These are phyloP conservation scores for Agelastica alni DNA, from an alignment of 2,888 invertebrate genomes.

Conservation along the genomic window DNA sequence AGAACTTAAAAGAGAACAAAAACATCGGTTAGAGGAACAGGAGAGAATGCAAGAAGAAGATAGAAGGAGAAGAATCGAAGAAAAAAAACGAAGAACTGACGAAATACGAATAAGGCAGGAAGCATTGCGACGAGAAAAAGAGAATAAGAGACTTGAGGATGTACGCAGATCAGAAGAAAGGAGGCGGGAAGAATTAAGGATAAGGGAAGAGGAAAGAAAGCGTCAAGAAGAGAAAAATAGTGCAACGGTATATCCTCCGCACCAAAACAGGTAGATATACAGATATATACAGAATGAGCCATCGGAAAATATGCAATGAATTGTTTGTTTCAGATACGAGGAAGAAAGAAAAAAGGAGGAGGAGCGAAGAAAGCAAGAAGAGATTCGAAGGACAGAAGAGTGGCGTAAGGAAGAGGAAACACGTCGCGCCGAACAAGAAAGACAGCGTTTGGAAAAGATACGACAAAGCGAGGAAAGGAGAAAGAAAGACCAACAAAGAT, in stretches of 20 bases:
- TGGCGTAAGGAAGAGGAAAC: slow-evolving; percentile 3
- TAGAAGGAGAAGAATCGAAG: slow-evolving; percentile 3
- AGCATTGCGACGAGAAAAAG: slow-evolving; percentile 18
- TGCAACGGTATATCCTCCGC: too few species aligned
- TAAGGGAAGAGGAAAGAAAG: not conserved
- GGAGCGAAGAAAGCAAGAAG: slow-evolving; percentile 10
- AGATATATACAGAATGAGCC: too few species aligned
- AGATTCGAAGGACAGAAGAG: slow-evolving; percentile 7
- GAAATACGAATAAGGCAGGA: slow-evolving; percentile 16
- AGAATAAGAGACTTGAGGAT: slow-evolving; percentile 25
- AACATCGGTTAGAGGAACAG: slow-evolving; percentile 1
- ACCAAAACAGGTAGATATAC: too few species aligned
- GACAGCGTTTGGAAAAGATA: slow-evolving; percentile 20
- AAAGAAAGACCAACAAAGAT: slow-evolving; percentile 23
- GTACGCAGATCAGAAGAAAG: slow-evolving; percentile 26
- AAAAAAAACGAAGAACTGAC: slow-evolving; percentile 14
- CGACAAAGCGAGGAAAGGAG: slow-evolving; percentile 21
- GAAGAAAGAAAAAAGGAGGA: slow-evolving; percentile 15
- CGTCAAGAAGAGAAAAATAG: not conserved
- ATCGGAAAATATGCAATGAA: too few species aligned
- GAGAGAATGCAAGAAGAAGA: not conserved
- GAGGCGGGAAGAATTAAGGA: slow-evolving; percentile 20
- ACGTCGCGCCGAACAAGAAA: slow-evolving; percentile 21
- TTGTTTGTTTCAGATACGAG: too few species aligned
- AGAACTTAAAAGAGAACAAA: slow-evolving; percentile 12